Evolutionary conservation across 1,140 invertebrate species (phyloP), one percentile per base, ranked within the genome.

Genomic region (Gonioctena quinquepunctata): DNA sequence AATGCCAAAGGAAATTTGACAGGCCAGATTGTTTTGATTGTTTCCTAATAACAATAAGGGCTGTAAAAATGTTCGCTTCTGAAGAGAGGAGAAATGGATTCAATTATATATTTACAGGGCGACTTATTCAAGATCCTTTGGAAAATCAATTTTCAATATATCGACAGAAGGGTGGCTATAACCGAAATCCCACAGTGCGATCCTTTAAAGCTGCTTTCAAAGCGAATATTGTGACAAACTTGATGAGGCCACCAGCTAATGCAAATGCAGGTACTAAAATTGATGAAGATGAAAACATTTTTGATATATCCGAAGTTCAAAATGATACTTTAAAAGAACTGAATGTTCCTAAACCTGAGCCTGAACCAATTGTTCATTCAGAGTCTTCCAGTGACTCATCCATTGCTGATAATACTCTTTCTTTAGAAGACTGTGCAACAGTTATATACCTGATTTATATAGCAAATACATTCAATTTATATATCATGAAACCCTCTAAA

Each of bases 11-110:
- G 59, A 28, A 25, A 23, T 6, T 19, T 61, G 18, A 72, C 27
- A 65, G 59, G 60, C 70, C 68, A 11, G 18, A 23, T 57, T 64
- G 65, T 56, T 72, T 75, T 50, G 67, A 72, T 16, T 69, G 73
- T 1, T 60, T 71, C 3, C 22, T 62, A 25, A 54, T 69, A 25
- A 72, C 75, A 8, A 69, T 76, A 11, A 69, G 71, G 11, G 69
- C 67, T 19, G 62, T 74, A 61, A 69, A 66, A 59, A 59, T 57
- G 48, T 65, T 59, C 4, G 28, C 42, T 16, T 48, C 3, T 33
- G 49, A 71, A 23, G 28, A 64, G 57, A 42, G 49, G 50, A 59
- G 49, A 60, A 48, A 67, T 66, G 73, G 69, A 57, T 69, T 52
- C 11, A 59, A 11, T 66, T 71, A 22, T 57, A 13, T 71, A 3